Evolutionary conservation across 37 sponge, comb jelly and placozoan species (phyloP), one percentile per base, ranked within the genome.

Genomic region (Corticium candelabrum): DNA sequence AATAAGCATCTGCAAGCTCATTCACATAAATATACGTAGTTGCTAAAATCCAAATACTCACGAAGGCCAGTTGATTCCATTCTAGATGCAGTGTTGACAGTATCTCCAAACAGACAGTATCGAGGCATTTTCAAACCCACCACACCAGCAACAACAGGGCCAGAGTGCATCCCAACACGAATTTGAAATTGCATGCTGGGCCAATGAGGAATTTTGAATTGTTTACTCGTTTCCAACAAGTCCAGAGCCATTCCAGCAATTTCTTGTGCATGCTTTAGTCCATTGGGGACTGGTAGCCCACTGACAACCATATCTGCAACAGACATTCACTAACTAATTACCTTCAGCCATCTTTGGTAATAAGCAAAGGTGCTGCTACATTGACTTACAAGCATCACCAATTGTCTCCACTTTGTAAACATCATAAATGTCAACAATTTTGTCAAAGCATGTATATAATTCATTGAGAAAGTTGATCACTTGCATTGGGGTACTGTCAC

Each of bases 321-420:
- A 50, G 62, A 50, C 21, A 35, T 36, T 15, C 11, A 76, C 29
- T 76, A 1, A 3, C 31, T 76, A 39, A 1, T 37, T 78, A 57
- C 27, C 3, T 70, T 35, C 81, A 79, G 3, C n/a, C n/a, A 68
- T 68, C 3, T 15, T 76, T 77, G 11, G 37, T 1, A 77, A 15
- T 11, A 5, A 39, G 37, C 30, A 70, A 27, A 56, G 34, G 56
- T 11, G 33, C 34, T 35, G 36, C 41, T 37, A 2, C 38, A 76
- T 34, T 1, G 29, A 83, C 90, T 82, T 72, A 93, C 94, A 93
- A 4, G 94, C 88, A 83, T 93, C 94, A 34, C 94, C 94, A 37
- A 93, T 93, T 11, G 94, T 93, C 77, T 93, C 94, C 41, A 93
- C 94, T 80, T 93, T 93, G 76, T 93, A 93, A 37, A 85, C 90